Conservation (phyloP, 2,888 invertebrate species). For the Drosophila acutilabella region DNA sequence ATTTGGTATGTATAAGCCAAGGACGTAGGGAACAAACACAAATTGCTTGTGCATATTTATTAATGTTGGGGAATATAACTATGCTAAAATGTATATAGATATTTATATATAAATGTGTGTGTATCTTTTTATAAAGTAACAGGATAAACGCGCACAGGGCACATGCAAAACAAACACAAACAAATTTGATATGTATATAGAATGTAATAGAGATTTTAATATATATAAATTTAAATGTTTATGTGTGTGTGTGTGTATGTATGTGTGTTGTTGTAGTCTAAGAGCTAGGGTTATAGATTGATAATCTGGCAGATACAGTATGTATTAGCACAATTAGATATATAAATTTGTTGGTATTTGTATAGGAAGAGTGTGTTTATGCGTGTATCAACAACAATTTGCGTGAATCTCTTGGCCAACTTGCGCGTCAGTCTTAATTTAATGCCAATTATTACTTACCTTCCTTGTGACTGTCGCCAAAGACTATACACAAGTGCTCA, state of each 20-base stretch:
- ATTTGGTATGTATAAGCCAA: conserved; percentile 38
- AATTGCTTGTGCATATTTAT: conserved; percentile 51
- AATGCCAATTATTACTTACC: conserved; percentile 48
- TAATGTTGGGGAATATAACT: conserved; percentile 31
- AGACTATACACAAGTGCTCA: background rate
- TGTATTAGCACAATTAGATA: conserved; percentile 79
- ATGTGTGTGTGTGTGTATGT: conserved; percentile 1
- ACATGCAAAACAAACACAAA: conserved; percentile 82
- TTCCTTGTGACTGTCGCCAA: conserved; percentile 1
- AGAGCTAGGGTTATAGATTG: conserved; percentile 64
- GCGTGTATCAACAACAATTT: conserved; percentile 78
- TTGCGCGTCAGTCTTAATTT: conserved; percentile 53
- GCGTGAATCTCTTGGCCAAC: conserved; percentile 43
- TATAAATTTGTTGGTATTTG: conserved; percentile 32
- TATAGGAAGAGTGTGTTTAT: conserved; percentile 52
- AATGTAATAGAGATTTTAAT: conserved; percentile 28
- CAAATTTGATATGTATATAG: conserved; percentile 59
- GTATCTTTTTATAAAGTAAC: conserved; percentile 9
- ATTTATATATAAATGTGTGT: conserved; percentile 2
- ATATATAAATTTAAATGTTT: conserved; percentile 21
- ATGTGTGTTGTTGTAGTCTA: conserved; percentile 42
- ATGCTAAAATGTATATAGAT: conserved; percentile 10
- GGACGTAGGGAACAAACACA: conserved; percentile 47
- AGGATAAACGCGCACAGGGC: conserved; percentile 67
- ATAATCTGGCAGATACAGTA: conserved; percentile 69